phyloP scores from a whole-genome alignment of 2,888 invertebrate genomes.

The Neocrepidodera transversa region DNA sequence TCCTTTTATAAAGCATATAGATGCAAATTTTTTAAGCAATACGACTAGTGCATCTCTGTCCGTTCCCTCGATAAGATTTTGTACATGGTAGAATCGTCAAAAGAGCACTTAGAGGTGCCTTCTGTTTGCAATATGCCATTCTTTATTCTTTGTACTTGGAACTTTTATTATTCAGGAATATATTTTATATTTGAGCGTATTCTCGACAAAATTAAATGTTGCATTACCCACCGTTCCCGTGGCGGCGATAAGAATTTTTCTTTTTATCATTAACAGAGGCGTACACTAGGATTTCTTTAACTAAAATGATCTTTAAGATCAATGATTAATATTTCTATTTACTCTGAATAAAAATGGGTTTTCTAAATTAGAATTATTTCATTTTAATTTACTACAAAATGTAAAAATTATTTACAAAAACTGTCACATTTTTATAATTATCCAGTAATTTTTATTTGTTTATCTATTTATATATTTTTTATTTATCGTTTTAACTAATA shows the following conservation, averaged over 20 bases:
- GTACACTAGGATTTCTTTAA: too few relatives aligned
- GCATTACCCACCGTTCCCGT: background rate
- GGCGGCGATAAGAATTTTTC: background rate
- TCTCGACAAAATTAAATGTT: slow-evolving; percentile 24
- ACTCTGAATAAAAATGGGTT: too few relatives aligned
- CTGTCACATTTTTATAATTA: too few relatives aligned
- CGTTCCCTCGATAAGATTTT: slow-evolving; percentile 18
- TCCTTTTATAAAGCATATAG: background rate
- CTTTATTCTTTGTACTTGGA: slow-evolving; percentile 23
- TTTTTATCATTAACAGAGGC: background rate
- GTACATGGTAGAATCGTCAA: slow-evolving; percentile 27
- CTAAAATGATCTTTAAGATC: too few relatives aligned
- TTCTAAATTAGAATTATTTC: too few relatives aligned
- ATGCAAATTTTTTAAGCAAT: slow-evolving; percentile 18
- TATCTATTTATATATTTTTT: too few relatives aligned
- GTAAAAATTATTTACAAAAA: too few relatives aligned
- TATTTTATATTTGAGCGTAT: slow-evolving; percentile 25
- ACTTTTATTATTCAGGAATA: slow-evolving; percentile 30
- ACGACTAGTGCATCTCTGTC: slow-evolving; percentile 13
- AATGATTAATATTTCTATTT: too few relatives aligned
- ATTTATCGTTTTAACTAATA: too few relatives aligned
- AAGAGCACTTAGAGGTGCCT: slow-evolving; percentile 29
- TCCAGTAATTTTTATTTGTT: too few relatives aligned
- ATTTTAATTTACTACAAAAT: too few relatives aligned
- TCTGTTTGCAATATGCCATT: slow-evolving; percentile 30